Conservation (phyloP, 2,797 vertebrate species). For the Trachurus trachurus region DNA sequence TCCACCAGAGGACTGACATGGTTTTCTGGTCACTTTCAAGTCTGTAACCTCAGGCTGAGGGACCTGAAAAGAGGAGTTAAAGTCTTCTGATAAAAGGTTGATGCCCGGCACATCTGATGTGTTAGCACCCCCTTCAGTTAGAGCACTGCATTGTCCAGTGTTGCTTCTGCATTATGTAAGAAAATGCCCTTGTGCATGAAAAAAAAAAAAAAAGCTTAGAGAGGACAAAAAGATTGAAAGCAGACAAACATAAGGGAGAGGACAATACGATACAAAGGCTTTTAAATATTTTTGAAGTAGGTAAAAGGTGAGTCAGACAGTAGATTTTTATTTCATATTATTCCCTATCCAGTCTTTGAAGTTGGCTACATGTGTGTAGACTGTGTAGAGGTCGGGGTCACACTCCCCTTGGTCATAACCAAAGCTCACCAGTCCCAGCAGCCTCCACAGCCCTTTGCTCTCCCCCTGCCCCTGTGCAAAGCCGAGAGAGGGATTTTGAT, state of each 20-base stretch:
- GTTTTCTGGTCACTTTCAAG: slow-evolving; percentile 74
- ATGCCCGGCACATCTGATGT: slow-evolving; percentile 60
- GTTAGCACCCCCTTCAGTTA: slow-evolving; percentile 73
- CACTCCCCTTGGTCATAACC: slow-evolving; percentile 95
- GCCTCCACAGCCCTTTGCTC: slow-evolving; percentile 87
- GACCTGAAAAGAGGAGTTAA: slow-evolving; percentile 57
- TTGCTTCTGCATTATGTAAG: slow-evolving; percentile 68
- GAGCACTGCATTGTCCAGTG: slow-evolving; percentile 82
- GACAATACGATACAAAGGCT: slow-evolving; percentile 13
- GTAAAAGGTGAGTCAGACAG: slow-evolving; percentile 5
- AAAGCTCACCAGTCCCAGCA: slow-evolving; percentile 96
- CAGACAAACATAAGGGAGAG: slow-evolving; percentile 5
- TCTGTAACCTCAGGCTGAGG: slow-evolving; percentile 64
- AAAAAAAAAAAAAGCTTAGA: slow-evolving; percentile 8
- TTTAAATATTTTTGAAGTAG: slow-evolving; percentile 45
- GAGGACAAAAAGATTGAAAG: slow-evolving; percentile 10
- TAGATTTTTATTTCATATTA: slow-evolving; percentile 90
- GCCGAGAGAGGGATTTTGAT: slow-evolving; percentile 40
- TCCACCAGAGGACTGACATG: slow-evolving; percentile 51
- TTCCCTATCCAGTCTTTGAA: slow-evolving; percentile 97
- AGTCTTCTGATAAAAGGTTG: slow-evolving; percentile 37
- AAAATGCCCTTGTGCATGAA: slow-evolving; percentile 60
- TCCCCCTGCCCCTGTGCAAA: slow-evolving; percentile 63
- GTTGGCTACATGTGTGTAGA: slow-evolving; percentile 91
- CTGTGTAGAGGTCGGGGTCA: slow-evolving; percentile 92